These are phyloP conservation scores for Temnothorax longispinosus DNA, from an alignment of 1,140 invertebrate species.

Conservation along the genomic window DNA sequence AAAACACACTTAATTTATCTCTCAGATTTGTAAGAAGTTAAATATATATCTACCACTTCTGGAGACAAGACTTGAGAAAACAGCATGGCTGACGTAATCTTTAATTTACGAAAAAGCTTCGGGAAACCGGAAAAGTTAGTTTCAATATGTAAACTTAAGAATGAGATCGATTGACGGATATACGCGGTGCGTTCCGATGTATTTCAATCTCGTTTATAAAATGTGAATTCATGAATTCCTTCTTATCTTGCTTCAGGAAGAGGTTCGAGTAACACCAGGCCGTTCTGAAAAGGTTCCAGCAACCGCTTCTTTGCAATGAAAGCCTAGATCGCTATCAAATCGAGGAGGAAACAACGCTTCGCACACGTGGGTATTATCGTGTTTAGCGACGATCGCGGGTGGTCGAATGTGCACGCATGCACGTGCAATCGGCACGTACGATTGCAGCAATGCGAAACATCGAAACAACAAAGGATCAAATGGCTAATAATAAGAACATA, in stretches of 20 bases:
- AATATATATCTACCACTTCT: neutral
- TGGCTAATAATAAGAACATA: slow-evolving; percentile 43
- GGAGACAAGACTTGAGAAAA: neutral
- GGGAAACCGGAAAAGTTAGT: neutral
- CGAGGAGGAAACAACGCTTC: slow-evolving; percentile 57
- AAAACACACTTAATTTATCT: neutral
- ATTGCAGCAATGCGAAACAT: slow-evolving; percentile 62
- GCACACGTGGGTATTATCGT: slow-evolving; percentile 41
- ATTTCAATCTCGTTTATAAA: neutral
- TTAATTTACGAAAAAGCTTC: neutral
- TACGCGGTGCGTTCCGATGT: neutral
- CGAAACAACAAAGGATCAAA: slow-evolving; percentile 56
- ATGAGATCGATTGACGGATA: neutral
- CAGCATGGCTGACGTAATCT: neutral
- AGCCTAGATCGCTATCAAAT: slow-evolving; percentile 47
- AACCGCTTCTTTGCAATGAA: slow-evolving; percentile 34
- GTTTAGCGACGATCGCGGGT: slow-evolving; percentile 65
- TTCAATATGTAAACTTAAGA: neutral
- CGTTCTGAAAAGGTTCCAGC: slow-evolving; percentile 7
- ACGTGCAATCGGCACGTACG: slow-evolving; percentile 46
- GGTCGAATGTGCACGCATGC: slow-evolving; percentile 61
- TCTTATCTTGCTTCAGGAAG: neutral
- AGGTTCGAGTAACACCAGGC: neutral
- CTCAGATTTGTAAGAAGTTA: neutral
- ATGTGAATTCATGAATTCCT: slow-evolving; percentile 33